These are phyloP conservation scores for Drosophila diplacantha DNA, from an alignment of 2,888 invertebrate genomes.

Conservation along the genomic window DNA sequence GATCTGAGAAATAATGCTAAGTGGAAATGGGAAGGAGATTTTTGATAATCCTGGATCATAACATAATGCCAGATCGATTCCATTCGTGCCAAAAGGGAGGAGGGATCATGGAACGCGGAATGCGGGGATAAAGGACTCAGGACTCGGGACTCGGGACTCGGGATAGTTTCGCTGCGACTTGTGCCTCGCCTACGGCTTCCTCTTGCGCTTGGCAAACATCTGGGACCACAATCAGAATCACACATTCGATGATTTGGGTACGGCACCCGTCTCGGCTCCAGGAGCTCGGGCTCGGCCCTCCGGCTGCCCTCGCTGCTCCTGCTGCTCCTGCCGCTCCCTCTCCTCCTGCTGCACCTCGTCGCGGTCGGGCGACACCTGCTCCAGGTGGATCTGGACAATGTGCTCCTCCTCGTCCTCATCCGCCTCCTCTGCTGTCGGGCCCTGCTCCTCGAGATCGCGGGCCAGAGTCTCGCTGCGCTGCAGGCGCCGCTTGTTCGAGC, in stretches of 20 bases:
- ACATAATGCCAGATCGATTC: not conserved
- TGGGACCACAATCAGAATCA: conserved; percentile 66
- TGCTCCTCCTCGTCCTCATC: conserved; percentile 55
- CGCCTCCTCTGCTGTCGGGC: conserved; percentile 53
- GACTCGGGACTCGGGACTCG: not conserved
- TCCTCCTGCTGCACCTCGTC: conserved; percentile 10
- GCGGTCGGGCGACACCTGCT: conserved; percentile 30
- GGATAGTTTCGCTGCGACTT: not conserved
- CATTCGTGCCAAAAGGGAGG: not conserved
- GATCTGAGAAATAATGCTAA: not conserved
- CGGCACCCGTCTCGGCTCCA: conserved; percentile 45
- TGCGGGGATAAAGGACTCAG: too few relatives aligned
- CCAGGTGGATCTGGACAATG: conserved; percentile 57
- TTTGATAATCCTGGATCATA: not conserved
- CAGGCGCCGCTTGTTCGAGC: conserved; percentile 60
- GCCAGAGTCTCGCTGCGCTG: conserved; percentile 74
- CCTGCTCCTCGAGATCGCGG: conserved; percentile 63
- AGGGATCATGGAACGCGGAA: not conserved
- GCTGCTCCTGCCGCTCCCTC: not conserved
- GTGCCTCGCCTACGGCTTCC: conserved; percentile 32
- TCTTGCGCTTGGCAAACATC: conserved; percentile 61
- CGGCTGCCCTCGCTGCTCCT: not conserved
- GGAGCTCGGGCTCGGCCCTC: conserved; percentile 14
- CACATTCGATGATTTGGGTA: conserved; percentile 55
- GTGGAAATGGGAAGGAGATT: not conserved